Evolutionary conservation across 2,113 vertebrate species (phyloP), one percentile per base, ranked within the genome.

Genomic region (Malurus elegans): DNA sequence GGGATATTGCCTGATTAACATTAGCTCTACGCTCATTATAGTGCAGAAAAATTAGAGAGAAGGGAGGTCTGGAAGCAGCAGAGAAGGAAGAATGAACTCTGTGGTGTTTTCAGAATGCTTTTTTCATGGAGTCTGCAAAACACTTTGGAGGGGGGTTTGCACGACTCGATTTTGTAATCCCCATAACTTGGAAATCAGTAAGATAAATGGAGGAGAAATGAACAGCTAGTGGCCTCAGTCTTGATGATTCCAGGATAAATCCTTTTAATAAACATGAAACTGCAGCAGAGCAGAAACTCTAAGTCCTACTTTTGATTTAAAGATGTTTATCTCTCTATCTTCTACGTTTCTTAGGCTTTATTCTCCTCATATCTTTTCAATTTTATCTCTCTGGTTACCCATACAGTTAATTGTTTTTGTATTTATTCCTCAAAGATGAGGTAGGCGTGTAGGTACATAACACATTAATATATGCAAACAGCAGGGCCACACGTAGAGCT

Each of bases 201-300:
- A 91, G 83, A 95, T 82, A 96, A 81, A 92, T 50, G 74, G 74
- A 93, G 54, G 76, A 95, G 78, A 96, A 93, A 51, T 80, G 79
- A 96, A 88, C 70, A 93, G 40, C 78, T 67, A 89, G 50, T 69
- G 45, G 38, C n/a, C 58, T 57, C 34, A 75, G 38, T 51, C n/a
- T 64, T 93, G 78, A 95, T 89, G 73, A 79, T 93, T 90, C 50
- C 79, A 71, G 88, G 88, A 86, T 60, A 74, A 73, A 85, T 50
- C 79, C 85, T 88, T 96, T 95, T 94, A 97, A 95, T 83, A 94
- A 95, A 97, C 74, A 91, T 96, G 85, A 69, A 83, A 74, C 61
- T 90, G 65, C 78, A 78, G 66, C 69, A 92, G 95, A 93, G 62
- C 86, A 83, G 70, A 95, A 95, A 86, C 64, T 70, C 45, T 72